Evolutionary conservation across 2,888 invertebrate species (phyloP).

Genomic region (Tupiocoris notatus): DNA sequence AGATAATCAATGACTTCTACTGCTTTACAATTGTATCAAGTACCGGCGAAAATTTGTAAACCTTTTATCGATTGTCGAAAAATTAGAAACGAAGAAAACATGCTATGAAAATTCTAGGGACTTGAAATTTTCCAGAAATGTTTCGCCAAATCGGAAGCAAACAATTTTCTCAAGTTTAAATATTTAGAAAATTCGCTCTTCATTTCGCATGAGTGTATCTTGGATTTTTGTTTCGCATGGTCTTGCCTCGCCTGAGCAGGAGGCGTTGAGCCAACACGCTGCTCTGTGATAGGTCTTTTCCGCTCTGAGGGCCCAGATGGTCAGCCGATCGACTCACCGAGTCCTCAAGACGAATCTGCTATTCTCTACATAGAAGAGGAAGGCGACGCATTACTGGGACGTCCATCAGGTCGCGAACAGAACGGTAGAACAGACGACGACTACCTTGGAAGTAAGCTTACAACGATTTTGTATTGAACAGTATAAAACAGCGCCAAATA

Average conservation of each 20-base stretch:
- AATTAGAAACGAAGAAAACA: too few species aligned
- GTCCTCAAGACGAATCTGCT: slow-evolving; percentile 37
- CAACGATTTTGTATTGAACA: too few species aligned
- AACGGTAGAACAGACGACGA: slow-evolving; percentile 10
- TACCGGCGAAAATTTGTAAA: too few species aligned
- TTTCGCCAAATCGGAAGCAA: too few species aligned
- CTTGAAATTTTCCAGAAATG: too few species aligned
- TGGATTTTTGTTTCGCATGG: slow-evolving; percentile 1
- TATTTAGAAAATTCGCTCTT: not conserved
- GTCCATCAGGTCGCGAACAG: not conserved
- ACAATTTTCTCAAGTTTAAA: too few species aligned
- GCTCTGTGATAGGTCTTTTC: slow-evolving; percentile 86
- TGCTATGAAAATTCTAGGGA: too few species aligned
- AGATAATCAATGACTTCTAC: too few species aligned
- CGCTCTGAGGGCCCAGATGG: slow-evolving; percentile 70
- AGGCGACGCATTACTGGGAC: not conserved
- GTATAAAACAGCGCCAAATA: too few species aligned
- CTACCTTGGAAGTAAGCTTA: slow-evolving; percentile 16
- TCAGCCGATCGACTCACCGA: slow-evolving; percentile 23
- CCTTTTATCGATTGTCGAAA: too few species aligned
- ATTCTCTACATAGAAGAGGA: slow-evolving; percentile 29
- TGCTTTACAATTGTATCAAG: too few species aligned
- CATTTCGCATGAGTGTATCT: not conserved
- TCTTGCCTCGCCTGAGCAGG: slow-evolving; percentile 54
- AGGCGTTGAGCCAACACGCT: slow-evolving; percentile 81